phyloP scores from a whole-genome alignment of 2,888 invertebrate species.

The Leptopilina syphax region DNA sequence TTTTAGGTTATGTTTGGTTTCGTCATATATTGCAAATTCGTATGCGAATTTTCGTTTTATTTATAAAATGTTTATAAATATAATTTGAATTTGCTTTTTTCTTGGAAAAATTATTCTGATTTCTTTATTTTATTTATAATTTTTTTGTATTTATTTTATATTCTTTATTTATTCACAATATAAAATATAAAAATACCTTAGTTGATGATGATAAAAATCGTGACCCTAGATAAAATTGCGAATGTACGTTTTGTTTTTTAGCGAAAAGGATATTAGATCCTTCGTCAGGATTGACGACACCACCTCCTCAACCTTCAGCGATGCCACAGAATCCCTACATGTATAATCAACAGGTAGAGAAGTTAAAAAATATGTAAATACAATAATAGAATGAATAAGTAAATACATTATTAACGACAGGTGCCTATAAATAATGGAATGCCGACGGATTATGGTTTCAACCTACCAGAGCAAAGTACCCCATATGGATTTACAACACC shows the following conservation, averaged over 20 bases:
- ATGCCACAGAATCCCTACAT: slow-evolving; percentile 67
- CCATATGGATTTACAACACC: slow-evolving; percentile 63
- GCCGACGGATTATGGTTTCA: slow-evolving; percentile 71
- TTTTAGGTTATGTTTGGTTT: too few relatives aligned
- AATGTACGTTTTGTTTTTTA: slow-evolving; percentile 45
- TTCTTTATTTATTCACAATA: too few relatives aligned
- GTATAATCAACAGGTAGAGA: slow-evolving; percentile 71
- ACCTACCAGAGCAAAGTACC: slow-evolving; percentile 62
- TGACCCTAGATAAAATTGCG: not conserved
- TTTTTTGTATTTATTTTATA: too few relatives aligned
- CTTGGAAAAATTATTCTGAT: not conserved
- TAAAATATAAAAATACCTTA: too few relatives aligned
- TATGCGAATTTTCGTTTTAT: too few relatives aligned
- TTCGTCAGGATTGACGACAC: slow-evolving; percentile 65
- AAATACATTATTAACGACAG: slow-evolving; percentile 52
- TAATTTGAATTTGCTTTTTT: not conserved
- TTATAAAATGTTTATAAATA: too few relatives aligned
- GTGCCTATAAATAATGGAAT: slow-evolving; percentile 67
- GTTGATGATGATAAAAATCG: too few relatives aligned
- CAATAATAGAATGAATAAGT: not conserved
- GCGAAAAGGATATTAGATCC: slow-evolving; percentile 73
- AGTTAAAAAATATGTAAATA: not conserved
- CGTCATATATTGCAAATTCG: too few relatives aligned
- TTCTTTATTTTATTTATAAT: too few relatives aligned
- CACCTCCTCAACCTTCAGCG: slow-evolving; percentile 57